Evolutionary conservation across 2,888 invertebrate genomes (phyloP).

Genomic region (Cryptophagus acutangulus): DNA sequence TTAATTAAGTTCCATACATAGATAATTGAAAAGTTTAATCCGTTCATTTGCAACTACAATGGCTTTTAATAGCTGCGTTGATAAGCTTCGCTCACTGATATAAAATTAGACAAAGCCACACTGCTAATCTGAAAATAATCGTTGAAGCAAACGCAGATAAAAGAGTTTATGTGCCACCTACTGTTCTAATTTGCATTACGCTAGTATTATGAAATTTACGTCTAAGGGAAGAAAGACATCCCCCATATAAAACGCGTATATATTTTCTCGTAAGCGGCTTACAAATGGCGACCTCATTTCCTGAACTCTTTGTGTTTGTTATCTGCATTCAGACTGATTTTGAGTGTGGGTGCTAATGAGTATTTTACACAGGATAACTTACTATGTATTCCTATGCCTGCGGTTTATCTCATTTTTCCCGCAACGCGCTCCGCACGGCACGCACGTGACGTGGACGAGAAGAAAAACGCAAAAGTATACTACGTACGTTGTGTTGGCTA

Average conservation of each 20-base stretch:
- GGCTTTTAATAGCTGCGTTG: no score
- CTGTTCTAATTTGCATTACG: slow-evolving; percentile 1
- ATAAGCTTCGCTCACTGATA: no score
- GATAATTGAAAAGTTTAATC: no score
- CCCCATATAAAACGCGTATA: slow-evolving; percentile 8
- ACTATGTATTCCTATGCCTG: no score
- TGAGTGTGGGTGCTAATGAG: slow-evolving; percentile 20
- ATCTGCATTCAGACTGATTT: slow-evolving; percentile 17
- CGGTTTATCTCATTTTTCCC: no score
- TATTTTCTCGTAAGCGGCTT: slow-evolving; percentile 21
- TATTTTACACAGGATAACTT: slow-evolving; percentile 16
- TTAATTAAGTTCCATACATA: no score
- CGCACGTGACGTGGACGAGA: no score
- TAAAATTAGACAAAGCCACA: slow-evolving; percentile 1
- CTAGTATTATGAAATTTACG: slow-evolving; percentile 1
- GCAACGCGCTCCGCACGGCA: no score
- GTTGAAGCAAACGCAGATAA: neutral
- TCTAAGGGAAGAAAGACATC: slow-evolving; percentile 1
- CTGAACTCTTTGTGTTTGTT: slow-evolving; percentile 19
- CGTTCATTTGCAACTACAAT: no score
- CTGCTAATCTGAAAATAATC: slow-evolving; percentile 1
- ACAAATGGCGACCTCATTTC: slow-evolving; percentile 21
- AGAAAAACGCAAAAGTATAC: no score
- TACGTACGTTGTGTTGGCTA: no score
- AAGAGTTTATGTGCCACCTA: neutral